Percentiles rank a stretch among this genome's conserved stretches.
phyloP scores from a whole-genome alignment of 2,797 vertebrate genomes.

The Malacoraja senta region DNA sequence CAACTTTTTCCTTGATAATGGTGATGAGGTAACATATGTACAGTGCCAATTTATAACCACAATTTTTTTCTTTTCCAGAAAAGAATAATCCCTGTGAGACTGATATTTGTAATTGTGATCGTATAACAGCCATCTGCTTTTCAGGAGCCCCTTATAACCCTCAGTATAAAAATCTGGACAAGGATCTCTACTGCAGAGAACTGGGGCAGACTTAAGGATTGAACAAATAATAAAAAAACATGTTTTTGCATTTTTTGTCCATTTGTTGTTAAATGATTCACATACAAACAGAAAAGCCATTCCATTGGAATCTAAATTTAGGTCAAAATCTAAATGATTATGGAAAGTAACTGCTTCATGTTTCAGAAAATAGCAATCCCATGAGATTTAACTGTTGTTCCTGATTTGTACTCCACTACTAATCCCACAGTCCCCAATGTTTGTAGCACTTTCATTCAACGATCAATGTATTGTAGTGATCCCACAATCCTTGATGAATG shows the following conservation, averaged over 20 bases:
- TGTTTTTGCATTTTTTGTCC: not conserved
- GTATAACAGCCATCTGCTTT: not conserved
- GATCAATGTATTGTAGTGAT: too few species aligned
- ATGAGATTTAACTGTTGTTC: not conserved
- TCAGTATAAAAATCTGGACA: not conserved
- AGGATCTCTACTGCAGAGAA: not conserved
- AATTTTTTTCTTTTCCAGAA: not conserved
- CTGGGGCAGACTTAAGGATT: not conserved
- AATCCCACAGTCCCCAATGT: not conserved
- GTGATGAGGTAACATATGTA: not conserved
- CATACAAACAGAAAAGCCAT: not conserved
- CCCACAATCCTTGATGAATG: too few species aligned
- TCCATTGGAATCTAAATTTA: not conserved
- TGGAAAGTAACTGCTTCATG: not conserved
- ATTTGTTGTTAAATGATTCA: not conserved
- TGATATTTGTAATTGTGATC: constrained; percentile 18
- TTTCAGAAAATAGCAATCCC: not conserved
- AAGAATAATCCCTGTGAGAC: not conserved
- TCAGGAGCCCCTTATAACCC: not conserved
- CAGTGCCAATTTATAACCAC: not conserved
- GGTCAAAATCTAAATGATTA: not conserved
- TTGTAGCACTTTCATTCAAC: not conserved
- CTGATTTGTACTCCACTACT: not conserved
- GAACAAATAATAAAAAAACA: not conserved
- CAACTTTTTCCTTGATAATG: not conserved